A percentile compares a stretch with the other conserved stretches of the same genome.
These are phyloP conservation scores for Halocynthia aurantium DNA, from an alignment of 23 tunicate species.

Conservation along the genomic window DNA sequence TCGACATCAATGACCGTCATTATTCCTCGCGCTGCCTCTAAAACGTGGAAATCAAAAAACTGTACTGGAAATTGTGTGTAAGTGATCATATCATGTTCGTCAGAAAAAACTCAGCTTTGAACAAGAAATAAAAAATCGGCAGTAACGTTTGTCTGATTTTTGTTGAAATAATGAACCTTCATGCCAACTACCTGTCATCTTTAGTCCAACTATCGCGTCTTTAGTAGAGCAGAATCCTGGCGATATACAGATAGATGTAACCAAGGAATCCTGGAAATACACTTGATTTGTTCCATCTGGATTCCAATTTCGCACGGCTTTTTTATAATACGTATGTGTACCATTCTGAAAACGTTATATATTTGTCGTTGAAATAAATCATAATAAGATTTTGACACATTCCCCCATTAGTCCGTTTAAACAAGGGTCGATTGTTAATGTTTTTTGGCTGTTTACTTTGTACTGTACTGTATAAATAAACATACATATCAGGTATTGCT, in stretches of 20 bases:
- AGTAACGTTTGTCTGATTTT: neutral
- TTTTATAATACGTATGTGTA: slow-evolving; percentile 7
- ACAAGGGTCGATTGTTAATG: too few species aligned
- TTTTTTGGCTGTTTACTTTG: too few species aligned
- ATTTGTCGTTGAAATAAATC: too few species aligned
- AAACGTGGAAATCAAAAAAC: neutral
- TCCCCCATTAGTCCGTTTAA: too few species aligned
- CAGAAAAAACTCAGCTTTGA: neutral
- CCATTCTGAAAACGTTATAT: neutral
- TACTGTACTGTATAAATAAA: too few species aligned
- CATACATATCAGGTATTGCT: too few species aligned
- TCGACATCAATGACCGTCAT: slow-evolving; percentile 21
- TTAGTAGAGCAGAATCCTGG: neutral
- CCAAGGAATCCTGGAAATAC: slow-evolving; percentile 11
- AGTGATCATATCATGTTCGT: neutral
- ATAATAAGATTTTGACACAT: too few species aligned
- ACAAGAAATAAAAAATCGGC: neutral
- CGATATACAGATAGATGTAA: slow-evolving; percentile 8
- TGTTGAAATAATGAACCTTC: neutral
- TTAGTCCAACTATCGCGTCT: slow-evolving; percentile 15
- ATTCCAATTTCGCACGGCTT: slow-evolving; percentile 10
- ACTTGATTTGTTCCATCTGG: slow-evolving; percentile 28
- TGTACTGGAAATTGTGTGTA: neutral
- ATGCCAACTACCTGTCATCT: slow-evolving; percentile 5
- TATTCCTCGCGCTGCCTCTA: slow-evolving; percentile 12